Percentiles rank a stretch among this genome's conserved stretches.
Conservation (phyloP, 2,888 invertebrate genomes). For the Cenopis cana region DNA sequence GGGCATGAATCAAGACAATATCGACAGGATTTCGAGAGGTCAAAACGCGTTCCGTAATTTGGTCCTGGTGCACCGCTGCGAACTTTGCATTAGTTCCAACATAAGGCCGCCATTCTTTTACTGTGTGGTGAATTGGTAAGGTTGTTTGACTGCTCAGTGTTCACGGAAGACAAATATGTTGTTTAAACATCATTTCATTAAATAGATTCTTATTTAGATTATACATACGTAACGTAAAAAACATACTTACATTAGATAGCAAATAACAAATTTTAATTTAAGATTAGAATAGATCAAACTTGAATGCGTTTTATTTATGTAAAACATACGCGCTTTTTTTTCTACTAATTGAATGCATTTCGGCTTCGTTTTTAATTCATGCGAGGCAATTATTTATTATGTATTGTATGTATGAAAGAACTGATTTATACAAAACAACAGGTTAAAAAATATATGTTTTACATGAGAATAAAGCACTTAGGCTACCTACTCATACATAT, state of each 20-base stretch:
- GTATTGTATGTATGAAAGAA: too few relatives aligned
- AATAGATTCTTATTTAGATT: too few relatives aligned
- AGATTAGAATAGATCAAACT: too few relatives aligned
- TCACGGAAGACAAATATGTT: constrained; percentile 3
- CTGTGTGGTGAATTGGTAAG: constrained; percentile 21
- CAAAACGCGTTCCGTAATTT: background rate
- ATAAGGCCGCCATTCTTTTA: constrained; percentile 46
- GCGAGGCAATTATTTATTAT: too few relatives aligned
- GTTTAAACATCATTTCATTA: background rate
- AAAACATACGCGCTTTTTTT: too few relatives aligned
- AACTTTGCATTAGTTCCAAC: constrained; percentile 55
- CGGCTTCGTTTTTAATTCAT: too few relatives aligned
- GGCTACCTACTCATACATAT: too few relatives aligned
- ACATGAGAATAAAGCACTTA: too few relatives aligned
- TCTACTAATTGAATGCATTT: too few relatives aligned
- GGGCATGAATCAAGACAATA: background rate
- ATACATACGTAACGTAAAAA: background rate
- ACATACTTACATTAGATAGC: background rate
- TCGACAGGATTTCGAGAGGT: background rate
- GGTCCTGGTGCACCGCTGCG: constrained; percentile 13
- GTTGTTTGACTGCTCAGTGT: background rate
- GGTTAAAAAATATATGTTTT: too few relatives aligned
- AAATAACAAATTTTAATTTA: background rate
- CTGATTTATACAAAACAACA: too few relatives aligned
- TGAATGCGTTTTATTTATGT: too few relatives aligned